A percentile compares a stretch with the other conserved stretches of the same genome.
Conservation (phyloP, 1,140 invertebrate genomes). For the Aphaenogaster floridana region DNA sequence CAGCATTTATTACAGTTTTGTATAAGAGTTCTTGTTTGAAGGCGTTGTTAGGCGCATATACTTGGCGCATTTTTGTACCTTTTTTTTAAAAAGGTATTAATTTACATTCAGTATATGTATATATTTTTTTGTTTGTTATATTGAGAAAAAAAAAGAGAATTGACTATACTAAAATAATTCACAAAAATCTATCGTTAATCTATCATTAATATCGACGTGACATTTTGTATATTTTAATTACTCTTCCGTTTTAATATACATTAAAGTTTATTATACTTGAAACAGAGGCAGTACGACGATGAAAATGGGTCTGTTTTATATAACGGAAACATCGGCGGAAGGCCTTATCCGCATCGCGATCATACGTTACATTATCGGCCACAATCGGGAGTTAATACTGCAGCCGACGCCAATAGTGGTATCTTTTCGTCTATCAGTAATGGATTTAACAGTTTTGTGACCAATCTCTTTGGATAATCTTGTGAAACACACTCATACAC, state of each 20-base stretch:
- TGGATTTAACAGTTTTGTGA: slow-evolving; percentile 92
- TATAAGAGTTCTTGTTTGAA: no score
- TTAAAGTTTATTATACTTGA: not conserved
- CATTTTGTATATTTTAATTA: not conserved
- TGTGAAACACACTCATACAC: slow-evolving; percentile 23
- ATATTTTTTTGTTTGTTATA: not conserved
- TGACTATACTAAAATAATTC: not conserved
- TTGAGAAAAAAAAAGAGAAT: not conserved
- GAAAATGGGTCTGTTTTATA: slow-evolving; percentile 77
- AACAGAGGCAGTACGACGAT: slow-evolving; percentile 80
- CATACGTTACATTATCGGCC: slow-evolving; percentile 82
- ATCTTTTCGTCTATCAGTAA: slow-evolving; percentile 92
- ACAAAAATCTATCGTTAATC: not conserved
- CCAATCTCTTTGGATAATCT: slow-evolving; percentile 91
- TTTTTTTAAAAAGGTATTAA: not conserved
- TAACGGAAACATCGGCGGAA: slow-evolving; percentile 75
- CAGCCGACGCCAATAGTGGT: slow-evolving; percentile 86
- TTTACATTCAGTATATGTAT: not conserved
- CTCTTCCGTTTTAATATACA: not conserved
- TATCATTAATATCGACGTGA: not conserved
- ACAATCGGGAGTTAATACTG: slow-evolving; percentile 80
- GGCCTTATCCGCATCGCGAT: slow-evolving; percentile 85
- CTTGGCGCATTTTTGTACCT: no score
- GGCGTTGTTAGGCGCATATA: no score
- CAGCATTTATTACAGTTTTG: no score